These are phyloP conservation scores for Dyspetes luteomarginatus DNA, from an alignment of 2,888 invertebrate species.

Conservation along the genomic window DNA sequence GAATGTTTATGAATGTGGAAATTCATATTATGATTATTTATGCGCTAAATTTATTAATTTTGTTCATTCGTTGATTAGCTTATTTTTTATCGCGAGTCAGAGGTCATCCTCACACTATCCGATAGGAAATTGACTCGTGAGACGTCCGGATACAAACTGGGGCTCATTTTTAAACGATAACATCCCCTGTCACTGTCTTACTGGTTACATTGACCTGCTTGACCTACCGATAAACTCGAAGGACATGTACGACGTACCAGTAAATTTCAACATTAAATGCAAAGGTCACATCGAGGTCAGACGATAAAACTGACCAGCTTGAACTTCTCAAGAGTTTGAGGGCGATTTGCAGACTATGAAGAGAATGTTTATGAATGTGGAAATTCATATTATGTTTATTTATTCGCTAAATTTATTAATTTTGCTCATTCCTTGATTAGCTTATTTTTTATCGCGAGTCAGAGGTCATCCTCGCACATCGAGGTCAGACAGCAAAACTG, in stretches of 20 bases:
- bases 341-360: neutral
- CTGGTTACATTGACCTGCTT: neutral
- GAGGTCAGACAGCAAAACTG: neutral
- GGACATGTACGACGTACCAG: constrained; percentile 7
- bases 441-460: neutral
- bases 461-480: constrained; percentile 4
- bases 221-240: constrained; percentile 6
- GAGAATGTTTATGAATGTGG: too few species aligned
- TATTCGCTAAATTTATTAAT: too few species aligned
- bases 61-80: neutral
- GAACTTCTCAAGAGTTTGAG: neutral
- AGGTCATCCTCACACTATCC: neutral
- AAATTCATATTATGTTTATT: too few species aligned
- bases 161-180: too few species aligned
- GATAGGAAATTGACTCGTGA: too few species aligned
- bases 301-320: neutral
- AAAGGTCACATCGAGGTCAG: neutral
- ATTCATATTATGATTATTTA: too few species aligned
- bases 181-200: constrained; percentile 15
- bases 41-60: too few species aligned
- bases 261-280: constrained; percentile 27
- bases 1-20: too few species aligned
- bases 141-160: too few species aligned
- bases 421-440: neutral
- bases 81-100: too few species aligned